Percentiles rank a stretch among this genome's conserved stretches.
phyloP scores from a whole-genome alignment of 2,113 vertebrate species.

The Loxodonta africana region DNA sequence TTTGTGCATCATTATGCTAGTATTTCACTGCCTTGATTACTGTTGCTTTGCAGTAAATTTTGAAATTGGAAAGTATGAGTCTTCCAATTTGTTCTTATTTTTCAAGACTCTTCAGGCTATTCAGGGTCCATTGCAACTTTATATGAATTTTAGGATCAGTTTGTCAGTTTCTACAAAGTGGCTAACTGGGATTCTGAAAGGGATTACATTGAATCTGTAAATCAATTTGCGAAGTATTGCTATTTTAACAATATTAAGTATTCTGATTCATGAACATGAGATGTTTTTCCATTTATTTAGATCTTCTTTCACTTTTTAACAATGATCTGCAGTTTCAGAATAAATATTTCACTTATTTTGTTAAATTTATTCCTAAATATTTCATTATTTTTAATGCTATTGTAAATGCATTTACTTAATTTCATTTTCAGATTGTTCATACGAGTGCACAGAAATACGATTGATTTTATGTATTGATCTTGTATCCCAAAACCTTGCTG shows the following conservation, averaged over 20 bases:
- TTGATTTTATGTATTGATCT: background rate
- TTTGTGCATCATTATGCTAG: background rate
- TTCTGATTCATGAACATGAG: background rate
- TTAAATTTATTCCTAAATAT: constrained; percentile 8
- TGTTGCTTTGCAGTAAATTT: background rate
- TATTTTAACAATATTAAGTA: background rate
- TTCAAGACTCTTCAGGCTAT: background rate
- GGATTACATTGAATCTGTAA: background rate
- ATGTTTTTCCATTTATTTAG: background rate
- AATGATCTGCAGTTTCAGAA: background rate
- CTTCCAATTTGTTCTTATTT: background rate
- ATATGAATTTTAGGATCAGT: background rate
- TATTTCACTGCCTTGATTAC: background rate
- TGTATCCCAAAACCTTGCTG: background rate
- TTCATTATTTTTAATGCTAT: background rate
- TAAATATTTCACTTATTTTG: background rate
- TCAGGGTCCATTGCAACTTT: background rate
- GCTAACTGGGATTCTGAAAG: background rate
- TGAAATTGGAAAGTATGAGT: background rate
- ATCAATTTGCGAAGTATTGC: background rate
- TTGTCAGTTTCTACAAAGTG: constrained; percentile 15
- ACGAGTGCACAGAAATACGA: background rate
- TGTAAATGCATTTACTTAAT: background rate
- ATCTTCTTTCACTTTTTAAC: background rate
- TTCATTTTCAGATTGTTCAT: background rate